Percentiles rank a stretch among this genome's conserved stretches.
Conservation (phyloP, 2,797 vertebrate species). For the Lagodon rhomboides region DNA sequence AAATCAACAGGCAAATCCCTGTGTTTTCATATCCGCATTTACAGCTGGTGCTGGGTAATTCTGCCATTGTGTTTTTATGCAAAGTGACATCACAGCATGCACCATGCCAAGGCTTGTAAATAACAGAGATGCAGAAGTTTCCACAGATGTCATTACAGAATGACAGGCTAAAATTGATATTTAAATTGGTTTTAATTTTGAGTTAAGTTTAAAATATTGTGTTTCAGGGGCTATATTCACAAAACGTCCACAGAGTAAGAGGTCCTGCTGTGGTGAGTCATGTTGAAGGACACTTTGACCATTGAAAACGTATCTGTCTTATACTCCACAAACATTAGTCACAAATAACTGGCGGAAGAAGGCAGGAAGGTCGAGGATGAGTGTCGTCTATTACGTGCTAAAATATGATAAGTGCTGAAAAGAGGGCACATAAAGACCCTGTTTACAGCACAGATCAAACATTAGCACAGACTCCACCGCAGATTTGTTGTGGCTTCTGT, state of each 20-base stretch:
- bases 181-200: background rate
- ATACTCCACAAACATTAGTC: background rate
- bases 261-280: background rate
- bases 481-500: constrained; percentile 17
- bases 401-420: constrained; percentile 19
- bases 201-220: background rate
- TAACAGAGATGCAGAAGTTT: background rate
- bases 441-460: constrained; percentile 22
- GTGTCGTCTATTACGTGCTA: background rate
- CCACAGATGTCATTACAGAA: background rate
- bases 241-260: background rate
- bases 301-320: background rate
- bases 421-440: constrained; percentile 1
- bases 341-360: background rate
- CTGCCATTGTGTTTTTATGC: constrained; percentile 2
- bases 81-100: background rate
- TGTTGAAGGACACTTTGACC: background rate
- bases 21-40: background rate
- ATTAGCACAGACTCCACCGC: background rate
- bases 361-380: background rate
- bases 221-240: background rate
- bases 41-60: background rate
- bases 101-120: background rate
- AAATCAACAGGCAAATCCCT: background rate
- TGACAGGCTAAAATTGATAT: background rate